Evolutionary conservation across 2,113 vertebrate genomes (phyloP).

Genomic region (Atrichornis clamosus): DNA sequence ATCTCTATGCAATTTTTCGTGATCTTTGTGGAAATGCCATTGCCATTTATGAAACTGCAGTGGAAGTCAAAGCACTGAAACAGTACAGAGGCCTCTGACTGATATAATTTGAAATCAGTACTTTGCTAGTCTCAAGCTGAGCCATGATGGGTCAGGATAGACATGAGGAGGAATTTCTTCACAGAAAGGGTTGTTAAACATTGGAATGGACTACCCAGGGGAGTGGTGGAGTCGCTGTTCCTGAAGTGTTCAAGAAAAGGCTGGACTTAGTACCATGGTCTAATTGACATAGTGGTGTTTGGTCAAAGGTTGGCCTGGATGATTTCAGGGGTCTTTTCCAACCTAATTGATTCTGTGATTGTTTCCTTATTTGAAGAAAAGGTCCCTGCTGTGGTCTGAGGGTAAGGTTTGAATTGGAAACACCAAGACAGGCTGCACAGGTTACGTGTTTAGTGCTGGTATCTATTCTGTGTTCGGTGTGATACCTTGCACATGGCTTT

Average conservation of each 20-base stretch:
- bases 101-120: not conserved
- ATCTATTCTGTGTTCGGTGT: not conserved
- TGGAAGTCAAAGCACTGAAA: not conserved
- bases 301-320: not conserved
- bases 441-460: not conserved
- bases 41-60: not conserved
- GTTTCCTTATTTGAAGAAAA: not conserved
- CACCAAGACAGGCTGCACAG: rapidly evolving
- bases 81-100: not conserved
- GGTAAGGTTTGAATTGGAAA: not conserved
- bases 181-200: not conserved
- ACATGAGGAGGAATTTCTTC: not conserved
- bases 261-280: not conserved
- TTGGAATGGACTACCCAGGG: not conserved
- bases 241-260: not conserved
- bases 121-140: not conserved
- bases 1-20: not conserved
- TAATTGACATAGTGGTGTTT: not conserved
- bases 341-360: not conserved
- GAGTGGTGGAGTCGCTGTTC: not conserved
- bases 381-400: not conserved
- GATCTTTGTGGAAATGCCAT: not conserved
- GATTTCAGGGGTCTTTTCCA: not conserved
- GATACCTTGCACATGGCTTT: not conserved
- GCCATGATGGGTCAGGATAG: not conserved